phyloP scores from a whole-genome alignment of 2,797 vertebrate species.

The Poeciliopsis presidionis region DNA sequence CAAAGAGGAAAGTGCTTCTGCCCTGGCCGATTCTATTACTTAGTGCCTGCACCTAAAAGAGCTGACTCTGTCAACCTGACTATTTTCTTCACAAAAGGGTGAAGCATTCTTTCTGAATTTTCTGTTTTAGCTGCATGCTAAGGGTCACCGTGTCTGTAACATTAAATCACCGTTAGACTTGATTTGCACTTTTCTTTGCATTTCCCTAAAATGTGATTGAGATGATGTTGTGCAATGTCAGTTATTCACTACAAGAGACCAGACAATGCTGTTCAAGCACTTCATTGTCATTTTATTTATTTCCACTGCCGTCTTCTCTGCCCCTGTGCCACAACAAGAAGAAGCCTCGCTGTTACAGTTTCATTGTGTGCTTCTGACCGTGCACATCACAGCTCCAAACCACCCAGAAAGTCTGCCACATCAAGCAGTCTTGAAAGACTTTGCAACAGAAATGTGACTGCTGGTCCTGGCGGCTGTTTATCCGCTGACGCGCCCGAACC shows the following conservation, averaged over 20 bases:
- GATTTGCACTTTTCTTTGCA: not conserved
- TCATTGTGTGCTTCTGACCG: not conserved
- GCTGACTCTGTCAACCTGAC: no score
- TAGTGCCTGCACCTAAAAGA: no score
- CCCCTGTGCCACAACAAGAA: not conserved
- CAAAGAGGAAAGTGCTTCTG: not conserved
- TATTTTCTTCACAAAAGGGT: not conserved
- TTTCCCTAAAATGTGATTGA: not conserved
- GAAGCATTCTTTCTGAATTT: not conserved
- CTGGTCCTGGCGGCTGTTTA: slow-evolving; percentile 44
- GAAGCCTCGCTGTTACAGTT: not conserved
- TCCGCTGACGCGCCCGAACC: slow-evolving; percentile 59
- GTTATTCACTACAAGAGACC: not conserved
- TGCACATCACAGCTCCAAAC: not conserved
- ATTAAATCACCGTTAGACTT: not conserved
- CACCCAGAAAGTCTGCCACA: slow-evolving; percentile 22
- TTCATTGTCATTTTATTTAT: not conserved
- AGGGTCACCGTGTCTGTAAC: not conserved
- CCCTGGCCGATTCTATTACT: not conserved
- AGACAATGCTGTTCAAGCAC: not conserved
- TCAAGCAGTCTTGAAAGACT: slow-evolving; percentile 32
- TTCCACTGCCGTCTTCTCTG: no score
- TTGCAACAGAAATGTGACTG: slow-evolving; percentile 25
- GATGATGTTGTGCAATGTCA: not conserved
- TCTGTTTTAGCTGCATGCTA: not conserved